Evolutionary conservation across 2,113 vertebrate species (phyloP).

Genomic region (Cyanoramphus novaezelandiae): DNA sequence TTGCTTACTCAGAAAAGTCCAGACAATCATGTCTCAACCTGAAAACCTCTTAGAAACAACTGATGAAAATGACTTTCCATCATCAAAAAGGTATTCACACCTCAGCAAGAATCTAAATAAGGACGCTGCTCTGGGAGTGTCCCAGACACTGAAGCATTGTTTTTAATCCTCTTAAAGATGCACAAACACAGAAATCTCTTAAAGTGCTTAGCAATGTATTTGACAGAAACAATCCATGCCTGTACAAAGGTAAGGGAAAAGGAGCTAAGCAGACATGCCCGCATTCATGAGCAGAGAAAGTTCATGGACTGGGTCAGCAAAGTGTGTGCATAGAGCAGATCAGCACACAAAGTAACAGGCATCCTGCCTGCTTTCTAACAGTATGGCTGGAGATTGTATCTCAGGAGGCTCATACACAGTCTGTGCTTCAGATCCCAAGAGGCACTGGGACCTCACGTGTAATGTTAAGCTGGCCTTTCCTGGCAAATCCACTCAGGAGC

Average conservation of each 20-base stretch:
- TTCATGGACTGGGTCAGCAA: neutral
- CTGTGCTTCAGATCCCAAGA: neutral
- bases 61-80: conserved; percentile 7
- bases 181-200: conserved; percentile 48
- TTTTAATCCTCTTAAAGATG: conserved; percentile 53
- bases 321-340: neutral
- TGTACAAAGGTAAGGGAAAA: neutral
- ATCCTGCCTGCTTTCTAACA: neutral
- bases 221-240: conserved; percentile 14
- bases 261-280: neutral
- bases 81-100: conserved; percentile 39
- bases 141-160: conserved; percentile 38
- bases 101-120: conserved; percentile 42
- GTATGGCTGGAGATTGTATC: rapidly evolving
- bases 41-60: neutral
- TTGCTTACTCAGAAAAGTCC: neutral
- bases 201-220: conserved; percentile 22
- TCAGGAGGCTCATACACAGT: neutral
- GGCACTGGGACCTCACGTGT: rapidly evolving
- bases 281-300: neutral
- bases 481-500: neutral
- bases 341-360: neutral
- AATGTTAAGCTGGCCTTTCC: neutral
- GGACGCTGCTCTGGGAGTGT: conserved; percentile 20
- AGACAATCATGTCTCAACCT: neutral